These are phyloP conservation scores for Drosophila bocqueti DNA, from an alignment of 1,140 invertebrate genomes.

Conservation along the genomic window DNA sequence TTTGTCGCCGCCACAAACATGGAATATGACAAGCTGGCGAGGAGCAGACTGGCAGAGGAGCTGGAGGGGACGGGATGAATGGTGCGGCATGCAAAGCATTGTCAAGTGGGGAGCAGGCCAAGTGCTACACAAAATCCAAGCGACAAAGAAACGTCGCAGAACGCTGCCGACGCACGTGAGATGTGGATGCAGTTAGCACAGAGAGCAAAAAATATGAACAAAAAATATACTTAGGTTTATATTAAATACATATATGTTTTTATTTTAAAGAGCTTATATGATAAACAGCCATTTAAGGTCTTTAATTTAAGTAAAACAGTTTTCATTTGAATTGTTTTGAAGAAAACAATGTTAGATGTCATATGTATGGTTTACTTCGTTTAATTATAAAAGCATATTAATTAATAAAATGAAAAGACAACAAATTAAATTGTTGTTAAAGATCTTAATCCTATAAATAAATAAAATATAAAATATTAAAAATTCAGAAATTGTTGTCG, in stretches of 20 bases:
- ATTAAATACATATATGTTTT: background rate
- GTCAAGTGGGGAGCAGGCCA: constrained; percentile 77
- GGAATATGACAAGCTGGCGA: constrained; percentile 74
- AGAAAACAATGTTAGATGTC: no score
- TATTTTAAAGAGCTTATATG: background rate
- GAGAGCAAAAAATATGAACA: background rate
- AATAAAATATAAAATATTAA: background rate
- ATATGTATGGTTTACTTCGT: background rate
- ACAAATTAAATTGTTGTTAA: background rate
- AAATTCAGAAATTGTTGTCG: background rate
- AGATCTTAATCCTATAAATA: background rate
- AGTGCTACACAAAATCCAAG: constrained; percentile 72
- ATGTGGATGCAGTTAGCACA: constrained; percentile 46
- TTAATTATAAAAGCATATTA: background rate
- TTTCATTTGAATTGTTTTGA: no score
- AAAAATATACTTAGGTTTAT: background rate
- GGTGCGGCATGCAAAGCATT: constrained; percentile 74
- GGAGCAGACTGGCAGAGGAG: constrained; percentile 15
- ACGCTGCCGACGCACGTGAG: constrained; percentile 52
- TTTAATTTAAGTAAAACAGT: no score
- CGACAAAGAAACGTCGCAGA: constrained; percentile 64
- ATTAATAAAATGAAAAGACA: no score
- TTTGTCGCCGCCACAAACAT: constrained; percentile 81
- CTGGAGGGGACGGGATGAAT: constrained; percentile 2
- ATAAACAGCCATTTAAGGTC: no score